These are phyloP conservation scores for Dreissena rostriformis DNA, from an alignment of 1,140 invertebrate species.

Conservation along the genomic window DNA sequence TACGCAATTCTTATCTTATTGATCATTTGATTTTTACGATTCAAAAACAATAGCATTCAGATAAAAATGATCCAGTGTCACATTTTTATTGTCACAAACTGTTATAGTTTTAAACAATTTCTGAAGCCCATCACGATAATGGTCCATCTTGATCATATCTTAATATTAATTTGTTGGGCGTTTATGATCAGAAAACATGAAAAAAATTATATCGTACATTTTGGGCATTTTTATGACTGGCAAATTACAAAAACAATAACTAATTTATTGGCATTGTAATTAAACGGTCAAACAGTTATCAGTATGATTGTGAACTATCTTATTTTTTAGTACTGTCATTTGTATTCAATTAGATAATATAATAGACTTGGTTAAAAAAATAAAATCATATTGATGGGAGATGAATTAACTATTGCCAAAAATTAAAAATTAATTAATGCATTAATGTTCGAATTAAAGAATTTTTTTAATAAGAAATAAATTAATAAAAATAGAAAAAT, in stretches of 20 bases:
- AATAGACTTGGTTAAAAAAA: no score
- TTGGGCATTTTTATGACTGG: not conserved
- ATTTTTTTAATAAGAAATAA: no score
- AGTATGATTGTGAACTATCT: no score
- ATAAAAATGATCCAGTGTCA: not conserved
- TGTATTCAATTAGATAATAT: no score
- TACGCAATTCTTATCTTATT: not conserved
- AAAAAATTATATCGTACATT: not conserved
- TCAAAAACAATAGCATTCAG: not conserved
- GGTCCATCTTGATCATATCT: not conserved
- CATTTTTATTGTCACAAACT: not conserved
- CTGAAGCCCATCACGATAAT: not conserved
- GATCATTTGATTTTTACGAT: not conserved
- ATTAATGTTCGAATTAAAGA: no score
- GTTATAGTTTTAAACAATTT: slow-evolving; percentile 5
- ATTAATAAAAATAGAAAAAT: no score
- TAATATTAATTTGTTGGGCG: not conserved
- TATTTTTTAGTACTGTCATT: no score
- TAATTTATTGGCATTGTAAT: not conserved
- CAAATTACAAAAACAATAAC: not conserved
- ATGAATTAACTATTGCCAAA: no score
- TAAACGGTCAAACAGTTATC: no score
- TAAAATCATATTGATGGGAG: no score
- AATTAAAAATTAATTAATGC: no score
- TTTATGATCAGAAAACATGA: not conserved